Percentiles rank a stretch among this genome's conserved stretches.
Evolutionary conservation across 2,888 invertebrate species (phyloP).

Genomic region (Ennomos fuscantarius): DNA sequence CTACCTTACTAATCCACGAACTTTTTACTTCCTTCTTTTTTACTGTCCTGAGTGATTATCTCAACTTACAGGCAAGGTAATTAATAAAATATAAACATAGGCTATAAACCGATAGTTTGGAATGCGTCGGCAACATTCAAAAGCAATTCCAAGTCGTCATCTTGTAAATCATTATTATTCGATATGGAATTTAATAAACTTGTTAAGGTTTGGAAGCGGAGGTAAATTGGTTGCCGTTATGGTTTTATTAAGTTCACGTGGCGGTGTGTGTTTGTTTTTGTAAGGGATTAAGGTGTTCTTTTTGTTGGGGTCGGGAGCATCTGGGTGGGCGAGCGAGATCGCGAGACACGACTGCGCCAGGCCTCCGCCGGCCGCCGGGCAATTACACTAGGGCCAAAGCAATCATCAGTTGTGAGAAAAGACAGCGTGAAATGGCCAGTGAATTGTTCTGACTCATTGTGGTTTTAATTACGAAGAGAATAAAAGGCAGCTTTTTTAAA

Average conservation of each 20-base stretch:
- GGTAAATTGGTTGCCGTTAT: slow-evolving; percentile 78
- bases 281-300: slow-evolving; percentile 70
- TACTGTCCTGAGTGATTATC: slow-evolving; percentile 17
- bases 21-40: slow-evolving; percentile 11
- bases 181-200: slow-evolving; percentile 84
- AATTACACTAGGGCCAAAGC: slow-evolving; percentile 69
- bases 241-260: slow-evolving; percentile 81
- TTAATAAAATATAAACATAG: slow-evolving; percentile 74
- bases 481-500: slow-evolving; percentile 11
- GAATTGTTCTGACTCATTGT: slow-evolving; percentile 64
- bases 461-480: slow-evolving; percentile 44
- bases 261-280: slow-evolving; percentile 81
- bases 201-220: slow-evolving; percentile 81
- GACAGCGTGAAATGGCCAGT: slow-evolving; percentile 67
- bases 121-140: slow-evolving; percentile 78
- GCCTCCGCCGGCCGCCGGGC: slow-evolving; percentile 45
- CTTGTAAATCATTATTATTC: slow-evolving; percentile 83
- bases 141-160: slow-evolving; percentile 76
- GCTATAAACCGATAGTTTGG: slow-evolving; percentile 75
- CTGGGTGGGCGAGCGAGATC: slow-evolving; percentile 74
- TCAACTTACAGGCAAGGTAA: slow-evolving; percentile 55
- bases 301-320: slow-evolving; percentile 57
- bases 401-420: slow-evolving; percentile 67
- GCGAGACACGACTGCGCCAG: slow-evolving; percentile 80
- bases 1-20: neutral